Conservation (phyloP, 37 sponge, comb jelly and placozoan species). For the Dysidea cf. avara region DNA sequence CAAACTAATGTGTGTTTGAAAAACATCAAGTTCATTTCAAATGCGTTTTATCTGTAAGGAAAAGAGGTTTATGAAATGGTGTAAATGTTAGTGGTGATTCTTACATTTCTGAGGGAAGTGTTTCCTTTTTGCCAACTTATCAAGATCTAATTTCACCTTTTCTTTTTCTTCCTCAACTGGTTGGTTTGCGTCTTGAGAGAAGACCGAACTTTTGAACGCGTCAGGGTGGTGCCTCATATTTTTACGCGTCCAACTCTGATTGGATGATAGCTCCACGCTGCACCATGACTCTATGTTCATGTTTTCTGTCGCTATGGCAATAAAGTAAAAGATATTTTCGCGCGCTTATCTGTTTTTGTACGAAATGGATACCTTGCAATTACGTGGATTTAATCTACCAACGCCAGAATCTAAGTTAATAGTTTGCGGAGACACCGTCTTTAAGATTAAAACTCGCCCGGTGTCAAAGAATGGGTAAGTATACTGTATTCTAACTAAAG, state of each 20-base stretch:
- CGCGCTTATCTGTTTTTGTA: neutral
- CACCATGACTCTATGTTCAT: slow-evolving; percentile 94
- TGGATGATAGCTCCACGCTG: slow-evolving; percentile 73
- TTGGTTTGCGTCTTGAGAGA: slow-evolving; percentile 14
- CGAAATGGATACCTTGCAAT: neutral
- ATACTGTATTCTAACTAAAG: no score
- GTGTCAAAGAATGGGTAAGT: no score
- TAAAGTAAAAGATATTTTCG: neutral
- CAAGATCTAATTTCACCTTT: slow-evolving; percentile 26
- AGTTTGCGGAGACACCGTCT: slow-evolving; percentile 51
- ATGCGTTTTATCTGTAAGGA: slow-evolving; percentile 53
- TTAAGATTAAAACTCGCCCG: slow-evolving; percentile 39
- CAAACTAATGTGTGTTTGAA: no score
- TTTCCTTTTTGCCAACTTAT: slow-evolving; percentile 45
- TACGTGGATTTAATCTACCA: slow-evolving; percentile 26
- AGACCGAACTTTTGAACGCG: slow-evolving; percentile 67
- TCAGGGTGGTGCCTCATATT: slow-evolving; percentile 65
- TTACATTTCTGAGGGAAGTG: slow-evolving; percentile 75
- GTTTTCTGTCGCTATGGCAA: neutral
- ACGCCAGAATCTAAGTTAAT: slow-evolving; percentile 51
- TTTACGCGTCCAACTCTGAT: slow-evolving; percentile 66
- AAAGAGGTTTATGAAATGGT: slow-evolving; percentile 1
- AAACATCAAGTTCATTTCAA: slow-evolving; percentile 38
- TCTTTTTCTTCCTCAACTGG: no score
- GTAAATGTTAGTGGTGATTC: neutral